Base-by-base conservation (phyloP, 2,113 vertebrate species). In the Myotis davidii region DNA sequence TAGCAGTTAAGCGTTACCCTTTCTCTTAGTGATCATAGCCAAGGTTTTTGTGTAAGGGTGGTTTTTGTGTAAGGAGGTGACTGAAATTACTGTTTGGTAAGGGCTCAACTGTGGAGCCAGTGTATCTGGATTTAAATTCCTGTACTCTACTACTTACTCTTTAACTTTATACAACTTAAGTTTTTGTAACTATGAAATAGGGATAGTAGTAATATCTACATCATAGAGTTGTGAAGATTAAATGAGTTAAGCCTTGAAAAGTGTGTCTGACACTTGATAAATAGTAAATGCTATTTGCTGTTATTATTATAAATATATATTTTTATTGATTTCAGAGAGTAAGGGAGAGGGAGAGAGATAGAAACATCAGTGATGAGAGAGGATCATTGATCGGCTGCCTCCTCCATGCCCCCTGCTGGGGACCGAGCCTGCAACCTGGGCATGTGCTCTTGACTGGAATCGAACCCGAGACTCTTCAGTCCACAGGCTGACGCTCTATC, bases 41-140 rank as follows among this genome's bases (percentile, higher is more conserved):
- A 89, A 50, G 37, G 12, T 74, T 92, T 93, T 92, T 93, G 45
- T 81, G 34, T 82, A 61, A 27, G 12, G 45, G 37, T 48, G 10
- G n/a, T 76, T 92, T 93, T 92, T 93, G 39, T 81, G 32, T 82
- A 77, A 88, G 37, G 13, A 14, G 90, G 25, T 94, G 85, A 92
- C 39, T 91, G 27, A 70, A 90, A 87, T 79, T 79, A 83, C 20
- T 85, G 88, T 11, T 85, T 39, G 21, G 9, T 85, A 61, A 69
- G 32, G 42, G 23, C 32, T 95, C 52, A 91, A 4, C 45, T 61
- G 7, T 93, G 42, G 34, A 52, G 9, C 70, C 42, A n/a, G 5
- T 81, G 16, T n/a, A 0, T 90, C 56, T 92, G 64, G 11, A 61
- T 97, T 89, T 94, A 56, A 92, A 90, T 87, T 87, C 20, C 32